Evolutionary conservation across 2,797 vertebrate genomes (phyloP).

Genomic region (Dromococcyx pavoninus): DNA sequence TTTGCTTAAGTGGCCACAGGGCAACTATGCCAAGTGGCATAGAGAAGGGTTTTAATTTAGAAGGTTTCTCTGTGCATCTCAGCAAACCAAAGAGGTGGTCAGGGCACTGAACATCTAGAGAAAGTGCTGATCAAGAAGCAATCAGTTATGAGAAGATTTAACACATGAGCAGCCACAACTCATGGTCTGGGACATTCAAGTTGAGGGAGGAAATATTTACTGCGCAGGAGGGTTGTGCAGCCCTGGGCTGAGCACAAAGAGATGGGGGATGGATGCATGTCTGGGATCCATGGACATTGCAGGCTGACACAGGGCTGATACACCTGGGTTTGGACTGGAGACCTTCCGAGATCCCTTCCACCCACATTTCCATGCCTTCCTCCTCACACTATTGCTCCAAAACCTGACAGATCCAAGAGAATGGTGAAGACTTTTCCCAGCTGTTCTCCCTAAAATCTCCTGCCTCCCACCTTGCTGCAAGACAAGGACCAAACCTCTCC

Average conservation of each 20-base stretch:
- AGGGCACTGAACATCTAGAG: neutral
- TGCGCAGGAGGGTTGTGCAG: neutral
- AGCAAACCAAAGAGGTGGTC: neutral
- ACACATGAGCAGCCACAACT: neutral
- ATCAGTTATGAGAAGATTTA: neutral
- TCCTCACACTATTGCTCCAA: neutral
- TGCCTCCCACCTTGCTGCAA: neutral
- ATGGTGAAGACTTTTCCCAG: neutral
- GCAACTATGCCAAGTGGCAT: accelerated
- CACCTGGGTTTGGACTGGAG: neutral
- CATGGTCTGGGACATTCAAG: neutral
- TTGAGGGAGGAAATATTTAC: neutral
- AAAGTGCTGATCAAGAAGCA: neutral
- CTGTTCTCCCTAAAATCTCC: neutral
- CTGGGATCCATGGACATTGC: no score
- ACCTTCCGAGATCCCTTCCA: neutral
- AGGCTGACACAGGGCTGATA: neutral
- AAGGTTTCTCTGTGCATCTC: neutral
- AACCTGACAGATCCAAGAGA: neutral
- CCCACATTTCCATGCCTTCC: accelerated
- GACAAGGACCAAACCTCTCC: neutral
- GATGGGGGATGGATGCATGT: no score
- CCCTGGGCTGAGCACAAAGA: neutral
- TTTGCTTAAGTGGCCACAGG: neutral
- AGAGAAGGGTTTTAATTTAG: neutral